A percentile compares a stretch with the other conserved stretches of the same genome.
Conservation (phyloP, 2,888 invertebrate species). For the Diadromus collaris region DNA sequence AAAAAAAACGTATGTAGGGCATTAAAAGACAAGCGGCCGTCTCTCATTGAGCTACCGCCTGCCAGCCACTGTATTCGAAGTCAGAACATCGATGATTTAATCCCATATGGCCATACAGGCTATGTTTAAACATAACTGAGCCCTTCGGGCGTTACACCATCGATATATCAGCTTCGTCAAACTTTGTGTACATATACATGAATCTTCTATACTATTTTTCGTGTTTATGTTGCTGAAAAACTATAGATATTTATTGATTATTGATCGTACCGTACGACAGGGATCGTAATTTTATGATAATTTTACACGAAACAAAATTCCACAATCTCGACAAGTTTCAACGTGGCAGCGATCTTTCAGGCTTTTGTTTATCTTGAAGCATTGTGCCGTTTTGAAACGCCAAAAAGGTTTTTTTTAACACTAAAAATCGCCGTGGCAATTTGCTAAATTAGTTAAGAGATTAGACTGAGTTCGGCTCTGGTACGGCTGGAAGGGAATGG, state of each 20-base stretch:
- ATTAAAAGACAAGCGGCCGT: slow-evolving; percentile 11
- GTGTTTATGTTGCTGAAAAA: slow-evolving; percentile 30
- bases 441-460: not conserved
- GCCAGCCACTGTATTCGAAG: slow-evolving; percentile 31
- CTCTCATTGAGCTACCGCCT: not conserved
- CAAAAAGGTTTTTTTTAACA: not conserved
- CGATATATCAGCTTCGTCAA: slow-evolving; percentile 32
- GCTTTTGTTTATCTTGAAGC: not conserved
- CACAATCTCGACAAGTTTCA: not conserved
- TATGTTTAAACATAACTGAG: too few relatives aligned
- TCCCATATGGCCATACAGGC: too few relatives aligned
- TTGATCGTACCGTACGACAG: slow-evolving; percentile 14
- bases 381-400: not conserved
- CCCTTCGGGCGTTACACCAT: too few relatives aligned
- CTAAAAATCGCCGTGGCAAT: not conserved
- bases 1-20: slow-evolving; percentile 15
- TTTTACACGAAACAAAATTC: slow-evolving; percentile 1
- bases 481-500: not conserved
- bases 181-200: slow-evolving; percentile 46
- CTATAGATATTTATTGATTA: slow-evolving; percentile 52
- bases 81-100: slow-evolving; percentile 3
- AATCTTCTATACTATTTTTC: slow-evolving; percentile 37
- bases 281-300: not conserved
- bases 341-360: not conserved
- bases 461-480: not conserved